Evolutionary conservation across 2,888 invertebrate genomes (phyloP).

Genomic region (Iselma pallidipennis): DNA sequence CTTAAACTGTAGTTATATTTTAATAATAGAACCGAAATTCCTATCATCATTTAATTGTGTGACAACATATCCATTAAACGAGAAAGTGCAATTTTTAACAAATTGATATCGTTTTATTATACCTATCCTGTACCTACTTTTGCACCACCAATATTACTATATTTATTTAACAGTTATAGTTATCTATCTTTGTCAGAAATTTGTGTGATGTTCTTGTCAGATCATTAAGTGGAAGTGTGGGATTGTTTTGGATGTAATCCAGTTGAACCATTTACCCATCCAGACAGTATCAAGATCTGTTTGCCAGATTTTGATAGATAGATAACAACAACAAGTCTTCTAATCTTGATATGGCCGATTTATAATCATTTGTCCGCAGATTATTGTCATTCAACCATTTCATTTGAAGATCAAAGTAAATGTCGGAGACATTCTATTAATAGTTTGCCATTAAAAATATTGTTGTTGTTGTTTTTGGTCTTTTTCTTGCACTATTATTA

Average conservation of each 20-base stretch:
- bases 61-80: too few species aligned
- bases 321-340: background rate
- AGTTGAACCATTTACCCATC: slow-evolving; percentile 10
- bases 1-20: too few species aligned
- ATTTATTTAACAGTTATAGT: background rate
- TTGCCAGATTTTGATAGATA: background rate
- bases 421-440: too few species aligned
- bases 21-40: too few species aligned
- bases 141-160: too few species aligned
- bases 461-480: background rate
- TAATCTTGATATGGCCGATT: slow-evolving; percentile 26
- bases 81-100: too few species aligned
- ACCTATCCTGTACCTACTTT: too few species aligned
- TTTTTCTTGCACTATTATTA: slow-evolving; percentile 3
- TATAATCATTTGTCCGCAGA: slow-evolving; percentile 35
- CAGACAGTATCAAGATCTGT: background rate
- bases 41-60: too few species aligned
- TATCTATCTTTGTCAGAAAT: slow-evolving; percentile 10
- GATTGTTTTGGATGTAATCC: slow-evolving; percentile 43
- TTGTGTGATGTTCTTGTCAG: slow-evolving; percentile 34
- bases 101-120: too few species aligned
- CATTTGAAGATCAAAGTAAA: background rate
- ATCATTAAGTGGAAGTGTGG: slow-evolving; percentile 36
- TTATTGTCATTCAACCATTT: slow-evolving; percentile 26
- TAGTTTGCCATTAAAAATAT: slow-evolving; percentile 9